These are phyloP conservation scores for Jacana jacana DNA, from an alignment of 2,113 vertebrate species.

Conservation along the genomic window DNA sequence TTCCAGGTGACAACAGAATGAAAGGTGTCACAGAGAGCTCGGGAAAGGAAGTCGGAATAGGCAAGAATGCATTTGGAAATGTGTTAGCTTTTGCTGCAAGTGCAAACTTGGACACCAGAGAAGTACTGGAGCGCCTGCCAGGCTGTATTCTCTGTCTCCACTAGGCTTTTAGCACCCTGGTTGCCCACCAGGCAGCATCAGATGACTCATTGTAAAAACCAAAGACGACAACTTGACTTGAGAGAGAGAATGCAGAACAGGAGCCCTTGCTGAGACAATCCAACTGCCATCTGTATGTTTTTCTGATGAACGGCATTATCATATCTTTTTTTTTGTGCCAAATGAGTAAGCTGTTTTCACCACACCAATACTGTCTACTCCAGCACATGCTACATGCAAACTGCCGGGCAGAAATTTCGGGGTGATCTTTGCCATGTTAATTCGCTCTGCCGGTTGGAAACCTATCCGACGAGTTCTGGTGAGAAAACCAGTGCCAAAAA, in stretches of 20 bases:
- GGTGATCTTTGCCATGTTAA: neutral
- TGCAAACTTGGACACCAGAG: neutral
- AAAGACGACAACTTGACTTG: neutral
- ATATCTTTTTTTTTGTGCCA: conserved; percentile 14
- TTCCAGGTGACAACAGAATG: neutral
- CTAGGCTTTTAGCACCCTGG: neutral
- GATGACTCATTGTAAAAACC: conserved; percentile 6
- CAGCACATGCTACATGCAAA: neutral
- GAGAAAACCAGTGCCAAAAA: neutral
- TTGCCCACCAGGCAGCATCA: neutral
- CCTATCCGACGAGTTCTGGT: neutral
- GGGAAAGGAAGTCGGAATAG: neutral
- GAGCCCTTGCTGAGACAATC: neutral
- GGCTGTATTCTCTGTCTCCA: neutral
- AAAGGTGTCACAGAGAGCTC: neutral
- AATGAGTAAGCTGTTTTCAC: conserved; percentile 33
- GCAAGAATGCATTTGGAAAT: neutral
- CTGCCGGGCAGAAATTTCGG: neutral
- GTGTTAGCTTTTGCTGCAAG: neutral
- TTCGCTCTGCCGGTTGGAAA: neutral
- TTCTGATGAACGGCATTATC: conserved; percentile 32
- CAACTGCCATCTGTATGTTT: conserved; percentile 30
- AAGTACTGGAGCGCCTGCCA: neutral
- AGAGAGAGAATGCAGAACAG: neutral
- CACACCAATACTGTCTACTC: neutral